Evolutionary conservation across 2,797 vertebrate genomes (phyloP), one percentile per base, ranked within the genome.

Genomic region (Gobio occitaniae): DNA sequence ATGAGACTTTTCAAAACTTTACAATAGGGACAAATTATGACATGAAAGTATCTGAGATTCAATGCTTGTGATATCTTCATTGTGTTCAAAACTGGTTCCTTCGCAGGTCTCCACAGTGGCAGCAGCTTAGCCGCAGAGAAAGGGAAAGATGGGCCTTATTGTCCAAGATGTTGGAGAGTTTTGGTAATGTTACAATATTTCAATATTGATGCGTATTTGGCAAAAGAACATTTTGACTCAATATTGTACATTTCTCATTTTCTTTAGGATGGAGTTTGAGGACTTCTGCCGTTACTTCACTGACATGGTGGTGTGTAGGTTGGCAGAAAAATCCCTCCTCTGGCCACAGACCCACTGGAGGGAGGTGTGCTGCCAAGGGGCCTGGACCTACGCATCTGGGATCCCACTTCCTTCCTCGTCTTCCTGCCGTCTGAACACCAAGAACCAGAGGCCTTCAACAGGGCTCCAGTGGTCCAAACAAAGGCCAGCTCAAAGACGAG

Each of bases 201-300:
- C 4, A 82, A 19, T 32, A 32, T 5, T 1, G 6, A 32, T 47
- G n/a, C 32, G n/a, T 61, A 44, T 61, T 44, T 63, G 13, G 44
- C 32, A 2, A 16, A 59, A 61, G n/a, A 69, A 36, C n/a, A 17
- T 68, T 80, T 61, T 78, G 21, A 47, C 38, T 16, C 15, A 78
- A 32, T 66, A 36, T 50, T 4, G 17, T 48, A 65, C 6, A 47
- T 86, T 44, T 79, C 10, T 74, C 5, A 50, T 36, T 52, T 29
- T 54, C 6, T n/a, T 78, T 86, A 96, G 96, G 96, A 96, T 96
- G 95, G 94, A 95, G 69, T 96, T 96, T 75, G 89, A 94, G 86
- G 95, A 96, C 86, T 96, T 96, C 91, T 96, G 95, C 56, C 87
- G 47, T 70, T 93, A 95, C 91, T 97, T 96, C 91, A 96, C 96